Evolutionary conservation across 2,888 invertebrate species (phyloP), one percentile per base, ranked within the genome.

Genomic region (Protodeltote pygarga): DNA sequence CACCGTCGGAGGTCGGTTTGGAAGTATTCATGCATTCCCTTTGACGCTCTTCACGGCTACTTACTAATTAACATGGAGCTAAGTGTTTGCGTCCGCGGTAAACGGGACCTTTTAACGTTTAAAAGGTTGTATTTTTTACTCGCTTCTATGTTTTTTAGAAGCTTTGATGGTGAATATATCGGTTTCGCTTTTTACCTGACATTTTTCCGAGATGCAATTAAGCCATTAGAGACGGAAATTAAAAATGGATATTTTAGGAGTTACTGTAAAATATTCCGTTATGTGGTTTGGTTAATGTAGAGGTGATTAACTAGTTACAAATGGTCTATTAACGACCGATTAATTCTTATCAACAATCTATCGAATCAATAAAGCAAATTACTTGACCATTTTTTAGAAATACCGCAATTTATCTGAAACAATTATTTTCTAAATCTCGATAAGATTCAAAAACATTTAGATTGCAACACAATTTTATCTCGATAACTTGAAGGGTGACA

Each of bases 21-120:
- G 75, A 88, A 90, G 91, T 91, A 91, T 89, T 92, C 92, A 90
- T 87, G 85, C 89, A 92, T 92, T 92, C 92, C 86, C 92, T 92
- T 92, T 92, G 90, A 90, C 87, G 86, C 73, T 82, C 89, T 84
- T 81, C 79, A 79, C 78, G 75, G 88, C 90, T 91, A 90, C 91
- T 91, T 92, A 90, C 83, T 91, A 92, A 92, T 92, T 92, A 92
- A 91, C 83, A 82, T 79, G 83, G 77, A 83, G 85, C 84, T 91
- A 92, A 92, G 90, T 92, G 92, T 92, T 91, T 91, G 89, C 87
- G 90, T 90, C 89, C 89, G 83, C 89, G 86, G 85, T 92, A 91
- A 92, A 89, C 92, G 91, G 84, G 51, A 82, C 90, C 91, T 91
- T 91, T 92, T 91, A 92, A 83, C 88, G 83, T 85, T 89, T 89